These are phyloP conservation scores for Xanthia togata DNA, from an alignment of 2,888 invertebrate species.

Conservation along the genomic window DNA sequence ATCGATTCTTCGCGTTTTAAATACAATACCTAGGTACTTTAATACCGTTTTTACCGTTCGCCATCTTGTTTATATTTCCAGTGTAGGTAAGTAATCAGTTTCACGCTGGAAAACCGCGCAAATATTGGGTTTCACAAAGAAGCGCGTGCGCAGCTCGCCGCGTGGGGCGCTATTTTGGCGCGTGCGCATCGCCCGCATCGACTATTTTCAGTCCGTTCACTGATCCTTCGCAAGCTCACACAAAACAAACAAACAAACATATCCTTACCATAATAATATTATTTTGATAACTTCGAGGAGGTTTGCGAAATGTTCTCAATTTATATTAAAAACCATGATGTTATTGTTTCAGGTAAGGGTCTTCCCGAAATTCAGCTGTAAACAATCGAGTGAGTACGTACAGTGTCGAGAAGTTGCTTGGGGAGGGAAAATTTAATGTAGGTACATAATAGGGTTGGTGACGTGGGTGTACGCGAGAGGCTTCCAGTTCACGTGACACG, in stretches of 20 bases:
- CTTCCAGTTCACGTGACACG: constrained; percentile 56
- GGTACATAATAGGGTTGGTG: constrained; percentile 34
- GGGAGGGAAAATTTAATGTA: constrained; percentile 35
- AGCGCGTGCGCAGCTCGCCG: constrained; percentile 69
- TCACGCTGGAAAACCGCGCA: constrained; percentile 41
- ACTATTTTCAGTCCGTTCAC: constrained; percentile 79
- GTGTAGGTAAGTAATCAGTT: constrained; percentile 16
- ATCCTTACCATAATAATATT: constrained; percentile 59
- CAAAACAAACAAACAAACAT: constrained; percentile 73
- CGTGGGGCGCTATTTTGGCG: constrained; percentile 82
- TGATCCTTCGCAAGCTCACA: constrained; percentile 71
- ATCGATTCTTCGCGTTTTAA: constrained; percentile 54
- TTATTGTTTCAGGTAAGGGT: constrained; percentile 81
- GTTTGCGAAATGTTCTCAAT: constrained; percentile 69
- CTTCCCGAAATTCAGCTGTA: constrained; percentile 42
- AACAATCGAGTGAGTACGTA: constrained; percentile 41
- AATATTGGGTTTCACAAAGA: constrained; percentile 55
- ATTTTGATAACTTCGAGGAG: constrained; percentile 70
- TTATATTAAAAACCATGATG: constrained; percentile 57
- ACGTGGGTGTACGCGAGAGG: constrained; percentile 39
- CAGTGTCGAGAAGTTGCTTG: constrained; percentile 34
- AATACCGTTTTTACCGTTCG: constrained; percentile 25
- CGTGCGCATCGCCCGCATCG: constrained; percentile 71
- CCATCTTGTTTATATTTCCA: constrained; percentile 30
- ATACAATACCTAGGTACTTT: constrained; percentile 49